Evolutionary conservation across 2,113 vertebrate genomes (phyloP).

Genomic region (Columba livia): DNA sequence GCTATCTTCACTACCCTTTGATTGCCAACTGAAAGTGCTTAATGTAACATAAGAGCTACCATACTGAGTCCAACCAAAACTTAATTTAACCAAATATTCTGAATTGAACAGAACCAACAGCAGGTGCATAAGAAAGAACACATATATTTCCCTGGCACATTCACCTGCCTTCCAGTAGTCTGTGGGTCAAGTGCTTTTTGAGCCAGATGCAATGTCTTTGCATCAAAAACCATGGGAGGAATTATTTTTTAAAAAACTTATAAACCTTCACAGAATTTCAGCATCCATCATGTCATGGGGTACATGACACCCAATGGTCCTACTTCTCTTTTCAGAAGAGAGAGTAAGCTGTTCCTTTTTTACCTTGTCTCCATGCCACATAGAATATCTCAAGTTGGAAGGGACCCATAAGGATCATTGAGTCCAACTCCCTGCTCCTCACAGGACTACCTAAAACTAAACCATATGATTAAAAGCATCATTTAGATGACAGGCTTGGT

Average conservation of each 20-base stretch:
- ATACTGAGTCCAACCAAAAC: neutral
- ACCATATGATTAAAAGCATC: too few relatives aligned
- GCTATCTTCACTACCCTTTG: neutral
- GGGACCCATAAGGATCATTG: too few relatives aligned
- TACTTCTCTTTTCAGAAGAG: neutral
- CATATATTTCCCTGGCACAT: neutral
- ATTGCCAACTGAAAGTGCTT: neutral
- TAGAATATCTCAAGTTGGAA: too few relatives aligned
- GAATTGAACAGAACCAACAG: neutral
- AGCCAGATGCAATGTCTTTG: neutral
- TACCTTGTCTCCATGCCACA: neutral
- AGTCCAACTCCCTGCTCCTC: too few relatives aligned
- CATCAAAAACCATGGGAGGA: neutral
- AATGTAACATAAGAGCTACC: neutral
- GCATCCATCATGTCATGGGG: neutral
- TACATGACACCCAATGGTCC: neutral
- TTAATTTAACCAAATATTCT: neutral
- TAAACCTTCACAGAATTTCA: neutral
- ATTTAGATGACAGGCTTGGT: too few relatives aligned
- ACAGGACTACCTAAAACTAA: too few relatives aligned
- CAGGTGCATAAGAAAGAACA: neutral
- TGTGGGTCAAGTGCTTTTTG: neutral
- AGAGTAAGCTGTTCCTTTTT: neutral
- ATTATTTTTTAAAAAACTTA: neutral
- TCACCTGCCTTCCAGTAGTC: neutral